Evolutionary conservation across 2,888 invertebrate genomes (phyloP), one percentile per base, ranked within the genome.

Genomic region (Pandemis cinnamomeana): DNA sequence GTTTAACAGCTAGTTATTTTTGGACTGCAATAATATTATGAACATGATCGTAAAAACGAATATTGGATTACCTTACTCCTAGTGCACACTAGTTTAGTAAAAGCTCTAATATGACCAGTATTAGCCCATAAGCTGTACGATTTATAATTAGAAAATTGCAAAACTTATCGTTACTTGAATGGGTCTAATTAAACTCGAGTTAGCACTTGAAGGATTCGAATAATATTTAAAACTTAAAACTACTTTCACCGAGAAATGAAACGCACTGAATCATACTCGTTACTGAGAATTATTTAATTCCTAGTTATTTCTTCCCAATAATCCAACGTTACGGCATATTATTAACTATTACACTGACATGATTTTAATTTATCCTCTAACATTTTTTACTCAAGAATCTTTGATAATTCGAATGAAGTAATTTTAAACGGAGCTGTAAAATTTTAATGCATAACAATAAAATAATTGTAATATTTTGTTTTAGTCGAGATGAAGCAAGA

Each of bases 361-460:
- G 27, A 2, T 36, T 36, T 36, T 36, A 36, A 36, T 36, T 2
- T 36, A 36, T 36, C 2, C 27, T 36, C 27, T 36, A 36, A 36
- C 27, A 36, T 36, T 36, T 36, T 2, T 36, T 36, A 36, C 27
- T 36, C 4, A 36, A 36, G 27, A 36, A 2, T 51, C n/a, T 15
- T 2, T 15, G 51, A 51, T n/a, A n/a, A n/a, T 51, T 51, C 6
- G 13, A 2, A 15, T 7, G n/a, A n/a, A n/a, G 51, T 51, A 15
- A 51, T 51, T n/a, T n/a, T n/a, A n/a, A 36, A 51, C 51, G 51
- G 51, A n/a, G 51, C n/a, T n/a, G n/a, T 51, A 51, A 51, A 51
- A 51, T 15, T 51, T 51, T 7, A 51, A 46, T 11, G 11, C 46
- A 11, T 15, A n/a, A 13, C 51, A 51, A 51, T 51, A 13, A 51